A percentile compares a stretch with the other conserved stretches of the same genome.
Conservation (phyloP, 2,113 vertebrate genomes). For the Columba livia region DNA sequence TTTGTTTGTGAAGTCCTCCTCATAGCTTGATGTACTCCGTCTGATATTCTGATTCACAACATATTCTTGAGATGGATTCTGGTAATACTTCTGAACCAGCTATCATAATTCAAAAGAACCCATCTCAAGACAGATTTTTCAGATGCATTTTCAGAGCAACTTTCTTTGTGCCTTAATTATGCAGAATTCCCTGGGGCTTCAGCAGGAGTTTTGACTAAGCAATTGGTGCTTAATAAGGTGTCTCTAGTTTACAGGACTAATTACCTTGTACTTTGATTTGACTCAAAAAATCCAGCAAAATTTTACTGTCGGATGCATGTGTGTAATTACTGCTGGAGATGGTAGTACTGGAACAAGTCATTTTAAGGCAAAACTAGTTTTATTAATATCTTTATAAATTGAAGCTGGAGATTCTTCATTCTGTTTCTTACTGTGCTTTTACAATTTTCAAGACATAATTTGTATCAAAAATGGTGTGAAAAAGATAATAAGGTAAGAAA, state of each 20-base stretch:
- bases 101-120: background rate
- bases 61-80: background rate
- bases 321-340: background rate
- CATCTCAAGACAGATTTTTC: background rate
- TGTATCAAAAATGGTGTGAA: background rate
- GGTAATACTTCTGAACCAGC: background rate
- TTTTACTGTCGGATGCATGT: background rate
- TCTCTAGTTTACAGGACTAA: conserved; percentile 15
- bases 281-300: background rate
- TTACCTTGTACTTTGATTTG: background rate
- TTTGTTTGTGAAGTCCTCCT: background rate
- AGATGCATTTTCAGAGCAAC: background rate
- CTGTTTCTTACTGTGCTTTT: background rate
- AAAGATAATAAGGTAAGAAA: background rate
- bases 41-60: background rate
- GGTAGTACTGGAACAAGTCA: background rate
- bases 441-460: background rate
- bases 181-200: background rate
- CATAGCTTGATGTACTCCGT: background rate
- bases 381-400: conserved; percentile 23
- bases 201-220: background rate
- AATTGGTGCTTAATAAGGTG: background rate
- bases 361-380: conserved; percentile 36
- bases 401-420: background rate
- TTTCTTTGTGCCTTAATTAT: background rate